Base-by-base conservation (phyloP, 2,113 vertebrate genomes). In the Pomatorhinus ruficollis region DNA sequence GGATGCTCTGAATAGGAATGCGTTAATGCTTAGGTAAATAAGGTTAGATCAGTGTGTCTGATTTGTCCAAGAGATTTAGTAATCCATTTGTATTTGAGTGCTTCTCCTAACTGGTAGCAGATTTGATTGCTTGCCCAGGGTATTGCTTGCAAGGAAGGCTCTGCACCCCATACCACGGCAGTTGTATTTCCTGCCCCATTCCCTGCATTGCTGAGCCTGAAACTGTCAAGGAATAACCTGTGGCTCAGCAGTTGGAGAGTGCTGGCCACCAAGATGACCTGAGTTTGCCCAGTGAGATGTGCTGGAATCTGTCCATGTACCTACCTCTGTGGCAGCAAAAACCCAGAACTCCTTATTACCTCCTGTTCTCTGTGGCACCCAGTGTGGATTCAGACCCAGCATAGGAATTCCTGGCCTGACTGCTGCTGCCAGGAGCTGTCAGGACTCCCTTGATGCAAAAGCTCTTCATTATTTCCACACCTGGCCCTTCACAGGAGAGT, bases 61-160 rank as follows among this genome's bases (percentile, higher is more conserved):
- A 11, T 78, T 85, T 44, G 24, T 44, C 20, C 21, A 4, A 35
- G 69, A 57, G 31, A 23, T 64, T 91, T 59, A 35, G 16, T 37
- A 30, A 71, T 27, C 17, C 30, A 64, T 25, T 57, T 2, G 1
- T 24, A 11, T 42, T 12, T 0, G 3, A 49, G 42, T 22, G 44
- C 53, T 69, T 66, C 47, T 64, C 33, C 30, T 40, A 22, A 53
- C 30, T 47, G 50, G 35, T 28, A 24, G 22, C 57, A 39, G 61
- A n/a, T 45, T n/a, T 15, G 37, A 10, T 45, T 45, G 45, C 45
- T 45, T 63, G 63, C n/a, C 44, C 2, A 1, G 24, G 15, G 5
- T 27, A 3, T 24, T 1, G 2, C 31, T 60, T 47, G 0, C 24
- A 11, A 33, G n/a, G 31, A 15, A 11, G 23, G 47, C 57, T 23